Evolutionary conservation across 1,140 invertebrate genomes (phyloP).

Genomic region (Macrocentrus cingulum): DNA sequence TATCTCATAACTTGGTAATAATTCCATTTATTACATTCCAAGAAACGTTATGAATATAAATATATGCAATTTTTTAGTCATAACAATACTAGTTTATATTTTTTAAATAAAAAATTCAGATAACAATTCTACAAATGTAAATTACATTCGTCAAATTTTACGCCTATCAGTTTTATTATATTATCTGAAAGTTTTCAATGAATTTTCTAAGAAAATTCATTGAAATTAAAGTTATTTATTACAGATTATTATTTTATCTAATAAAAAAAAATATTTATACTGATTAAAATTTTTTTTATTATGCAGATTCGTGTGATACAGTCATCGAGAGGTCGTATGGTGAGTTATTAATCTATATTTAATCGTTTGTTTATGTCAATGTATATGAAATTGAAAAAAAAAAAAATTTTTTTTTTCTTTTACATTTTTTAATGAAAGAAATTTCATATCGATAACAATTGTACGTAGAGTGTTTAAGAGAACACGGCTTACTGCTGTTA

Average conservation of each 20-base stretch:
- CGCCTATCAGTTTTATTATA: constrained; percentile 12
- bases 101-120: background rate
- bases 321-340: constrained; percentile 20
- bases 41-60: constrained; percentile 12
- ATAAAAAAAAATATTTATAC: background rate
- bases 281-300: background rate
- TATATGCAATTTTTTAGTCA: background rate
- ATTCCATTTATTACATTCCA: constrained; percentile 19
- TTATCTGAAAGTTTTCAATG: constrained; percentile 6
- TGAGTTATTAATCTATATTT: constrained; percentile 17
- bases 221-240: background rate
- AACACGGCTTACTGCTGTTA: no score
- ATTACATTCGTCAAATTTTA: constrained; percentile 9
- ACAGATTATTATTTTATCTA: constrained; percentile 6
- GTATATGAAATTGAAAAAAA: no score
- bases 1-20: constrained; percentile 14
- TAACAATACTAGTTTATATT: no score
- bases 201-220: constrained; percentile 7
- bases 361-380: no score
- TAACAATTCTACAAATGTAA: background rate
- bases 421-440: no score
- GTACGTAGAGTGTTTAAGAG: no score
- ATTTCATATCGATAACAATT: no score
- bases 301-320: constrained; percentile 26
- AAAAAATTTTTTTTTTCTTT: no score